Evolutionary conservation across 1,140 invertebrate species (phyloP), one percentile per base, ranked within the genome.

Genomic region (Pectinophora gossypiella): DNA sequence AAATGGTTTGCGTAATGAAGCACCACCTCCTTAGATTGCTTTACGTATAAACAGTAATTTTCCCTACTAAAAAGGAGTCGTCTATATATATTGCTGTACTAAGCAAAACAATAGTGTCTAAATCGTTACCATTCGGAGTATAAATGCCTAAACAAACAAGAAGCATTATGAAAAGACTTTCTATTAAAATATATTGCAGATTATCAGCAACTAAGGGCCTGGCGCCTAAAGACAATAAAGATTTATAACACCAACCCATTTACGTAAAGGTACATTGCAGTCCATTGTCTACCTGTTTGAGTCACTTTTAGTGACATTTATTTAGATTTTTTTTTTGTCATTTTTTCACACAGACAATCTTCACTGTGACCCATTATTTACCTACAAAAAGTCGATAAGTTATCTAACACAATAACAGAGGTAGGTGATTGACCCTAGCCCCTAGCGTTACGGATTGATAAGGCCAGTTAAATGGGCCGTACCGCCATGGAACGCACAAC

Each of bases 401-500:
- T 40, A 40, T 40, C 36, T 40, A 2, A 40, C 16, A 40, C 16
- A 49, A 51, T 40, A 60, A 46, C 38, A 46, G 54, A 46, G 38
- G 48, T 54, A 64, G 72, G 60, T 56, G 64, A 66, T 56, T 60
- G 69, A 68, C 72, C 72, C 62, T 54, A 48, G 60, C 62, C 62
- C 63, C 60, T 56, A 47, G 56, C 55, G 52, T 62, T 56, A 65
- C 71, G 59, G 55, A 64, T 68, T 73, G 72, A 73, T 76, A 76
- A 76, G 55, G 61, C 63, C 59, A 54, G 64, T 64, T 73, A 69
- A 83, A 83, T 78, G 71, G 75, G 60, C 77, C 82, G 72, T 85
- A 63, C 56, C 61, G 56, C 64, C 59, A 68, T 63, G 42, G 61
- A 64, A 57, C 67, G 23, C 67, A 71, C 70, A 71, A 83, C 82